phyloP scores from a whole-genome alignment of 2,888 invertebrate genomes.

The Mycalesis mineus region DNA sequence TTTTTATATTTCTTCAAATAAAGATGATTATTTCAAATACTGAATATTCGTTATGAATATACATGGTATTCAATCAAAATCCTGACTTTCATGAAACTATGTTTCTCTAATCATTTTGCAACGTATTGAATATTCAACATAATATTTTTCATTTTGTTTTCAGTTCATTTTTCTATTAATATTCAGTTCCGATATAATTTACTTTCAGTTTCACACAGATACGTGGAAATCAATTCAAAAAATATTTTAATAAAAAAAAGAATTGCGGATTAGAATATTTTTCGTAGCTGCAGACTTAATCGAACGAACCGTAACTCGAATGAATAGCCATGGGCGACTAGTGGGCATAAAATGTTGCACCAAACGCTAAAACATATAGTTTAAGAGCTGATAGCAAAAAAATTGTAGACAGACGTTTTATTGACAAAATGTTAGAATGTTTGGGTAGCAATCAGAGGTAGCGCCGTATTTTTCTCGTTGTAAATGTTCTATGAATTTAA shows the following conservation, averaged over 20 bases:
- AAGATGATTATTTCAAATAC: too few species aligned
- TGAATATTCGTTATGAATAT: too few species aligned
- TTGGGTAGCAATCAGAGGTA: too few species aligned
- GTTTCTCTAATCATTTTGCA: neutral
- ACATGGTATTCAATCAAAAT: too few species aligned
- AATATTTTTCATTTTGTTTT: neutral
- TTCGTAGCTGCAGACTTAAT: slow-evolving; percentile 44
- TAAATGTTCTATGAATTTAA: too few species aligned
- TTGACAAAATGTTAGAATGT: too few species aligned
- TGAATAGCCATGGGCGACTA: slow-evolving; percentile 52
- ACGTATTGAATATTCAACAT: neutral
- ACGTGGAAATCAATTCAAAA: slow-evolving; percentile 5
- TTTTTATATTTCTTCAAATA: too few species aligned
- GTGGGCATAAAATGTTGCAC: slow-evolving; percentile 43
- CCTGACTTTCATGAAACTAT: neutral
- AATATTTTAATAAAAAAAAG: slow-evolving; percentile 15
- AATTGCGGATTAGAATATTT: slow-evolving; percentile 22
- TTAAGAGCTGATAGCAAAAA: neutral
- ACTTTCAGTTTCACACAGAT: neutral
- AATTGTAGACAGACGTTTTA: too few species aligned
- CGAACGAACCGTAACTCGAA: slow-evolving; percentile 49
- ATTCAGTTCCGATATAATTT: neutral
- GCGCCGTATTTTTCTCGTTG: too few species aligned
- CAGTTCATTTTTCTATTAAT: neutral
- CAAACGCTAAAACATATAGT: slow-evolving; percentile 37